Evolutionary conservation across 2,113 vertebrate species (phyloP), one percentile per base, ranked within the genome.

Genomic region (Rhea americana): DNA sequence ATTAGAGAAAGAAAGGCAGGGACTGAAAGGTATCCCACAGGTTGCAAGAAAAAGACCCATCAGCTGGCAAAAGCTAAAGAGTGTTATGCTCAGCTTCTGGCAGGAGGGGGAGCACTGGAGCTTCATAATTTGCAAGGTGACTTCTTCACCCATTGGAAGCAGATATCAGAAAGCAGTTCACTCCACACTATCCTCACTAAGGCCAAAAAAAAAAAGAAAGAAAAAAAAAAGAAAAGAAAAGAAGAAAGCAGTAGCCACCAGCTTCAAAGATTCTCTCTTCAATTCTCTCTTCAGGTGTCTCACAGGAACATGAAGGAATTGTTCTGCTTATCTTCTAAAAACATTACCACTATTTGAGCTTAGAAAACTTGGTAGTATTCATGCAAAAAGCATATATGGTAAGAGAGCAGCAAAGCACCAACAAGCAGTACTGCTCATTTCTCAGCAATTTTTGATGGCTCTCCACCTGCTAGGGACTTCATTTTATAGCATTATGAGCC

Each of bases 21-120:
- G 73, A 94, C 93, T 93, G 91, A 97, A 96, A 94, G 87, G 67
- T 87, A 94, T 68, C 88, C 90, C 93, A 93, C 45, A 83, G 79
- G 68, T 78, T 76, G 72, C 56, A 92, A 93, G 62, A 37, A 76
- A 75, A 74, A 94, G 72, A 82, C 78, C 72, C 82, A 92, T 6
- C 82, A 87, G 77, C 58, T 89, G 88, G 88, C 37, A 90, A 79
- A 87, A 88, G 74, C 90, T 82, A 32, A 83, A 50, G 76, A 85
- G 71, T 50, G 91, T 68, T 93, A 72, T 17, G 82, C 73, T 90
- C 73, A 79, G 94, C 77, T 91, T 73, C 66, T 58, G 35, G 65
- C 35, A 45, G 70, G 20, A 93, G 30, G 80, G 25, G 21, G 58
- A 51, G 15, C 28, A 17, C 80, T 43, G 73, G 82, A 75, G 51